Percentiles rank a stretch among this genome's conserved stretches.
Conservation (phyloP, 2,113 vertebrate genomes). For the Thermophis baileyi region DNA sequence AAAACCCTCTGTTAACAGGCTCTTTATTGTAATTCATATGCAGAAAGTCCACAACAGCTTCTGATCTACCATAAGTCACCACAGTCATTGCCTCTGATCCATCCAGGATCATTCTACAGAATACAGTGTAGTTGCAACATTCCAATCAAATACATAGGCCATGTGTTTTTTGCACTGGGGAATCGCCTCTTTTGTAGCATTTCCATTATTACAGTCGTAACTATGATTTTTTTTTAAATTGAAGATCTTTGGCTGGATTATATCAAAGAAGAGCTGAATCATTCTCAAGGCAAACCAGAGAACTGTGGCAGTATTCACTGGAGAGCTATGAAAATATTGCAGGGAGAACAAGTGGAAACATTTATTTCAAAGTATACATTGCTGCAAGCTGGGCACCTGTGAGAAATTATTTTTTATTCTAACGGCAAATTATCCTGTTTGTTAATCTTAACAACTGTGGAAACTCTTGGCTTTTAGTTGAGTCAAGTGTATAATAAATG, state of each 20-base stretch:
- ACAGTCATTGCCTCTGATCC: not conserved
- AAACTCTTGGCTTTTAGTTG: not conserved
- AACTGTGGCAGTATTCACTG: conserved; percentile 90
- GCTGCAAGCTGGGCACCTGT: conserved; percentile 82
- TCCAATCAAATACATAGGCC: not conserved
- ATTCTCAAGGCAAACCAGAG: conserved; percentile 80
- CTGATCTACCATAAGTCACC: not conserved
- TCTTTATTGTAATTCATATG: not conserved
- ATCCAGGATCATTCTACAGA: not conserved
- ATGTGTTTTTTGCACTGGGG: not conserved
- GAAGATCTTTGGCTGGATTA: conserved; percentile 93
- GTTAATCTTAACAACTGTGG: not conserved
- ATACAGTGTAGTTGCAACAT: not conserved
- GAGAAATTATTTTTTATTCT: conserved; percentile 35
- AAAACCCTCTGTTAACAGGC: not conserved
- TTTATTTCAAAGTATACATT: conserved; percentile 85
- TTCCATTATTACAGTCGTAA: conserved; percentile 19
- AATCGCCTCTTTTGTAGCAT: not conserved
- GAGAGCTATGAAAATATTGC: conserved; percentile 90
- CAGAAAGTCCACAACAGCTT: not conserved
- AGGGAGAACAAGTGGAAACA: conserved; percentile 80
- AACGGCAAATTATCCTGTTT: conserved; percentile 11
- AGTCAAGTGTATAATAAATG: not conserved
- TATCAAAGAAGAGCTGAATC: conserved; percentile 83
- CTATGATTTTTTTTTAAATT: conserved; percentile 35